phyloP scores from a whole-genome alignment of 2,797 vertebrate species.

The Prionace glauca region DNA sequence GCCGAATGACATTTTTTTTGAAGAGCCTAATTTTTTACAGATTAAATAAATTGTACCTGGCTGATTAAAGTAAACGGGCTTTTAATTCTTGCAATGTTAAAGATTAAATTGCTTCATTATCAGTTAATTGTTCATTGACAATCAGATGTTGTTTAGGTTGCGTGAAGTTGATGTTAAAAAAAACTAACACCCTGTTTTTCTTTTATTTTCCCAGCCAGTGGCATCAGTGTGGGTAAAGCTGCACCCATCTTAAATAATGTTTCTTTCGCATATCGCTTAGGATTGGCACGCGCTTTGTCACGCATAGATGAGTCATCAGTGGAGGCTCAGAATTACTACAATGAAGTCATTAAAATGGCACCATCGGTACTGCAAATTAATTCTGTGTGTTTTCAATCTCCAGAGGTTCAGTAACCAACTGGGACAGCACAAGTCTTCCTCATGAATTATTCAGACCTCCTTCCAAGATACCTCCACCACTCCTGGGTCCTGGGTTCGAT shows the following conservation, averaged over 20 bases:
- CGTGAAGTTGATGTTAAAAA: background rate
- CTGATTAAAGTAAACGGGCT: background rate
- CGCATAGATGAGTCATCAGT: slow-evolving; percentile 46
- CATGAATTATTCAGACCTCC: background rate
- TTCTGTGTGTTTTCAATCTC: background rate
- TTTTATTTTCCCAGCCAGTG: background rate
- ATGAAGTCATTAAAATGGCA: slow-evolving; percentile 56
- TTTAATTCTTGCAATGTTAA: background rate
- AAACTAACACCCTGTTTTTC: background rate
- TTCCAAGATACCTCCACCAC: background rate
- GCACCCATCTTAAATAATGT: slow-evolving; percentile 47
- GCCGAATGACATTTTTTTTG: background rate
- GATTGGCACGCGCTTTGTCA: slow-evolving; percentile 54
- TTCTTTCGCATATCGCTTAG: slow-evolving; percentile 52
- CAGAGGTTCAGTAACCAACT: background rate
- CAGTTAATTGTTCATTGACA: background rate
- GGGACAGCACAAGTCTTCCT: background rate
- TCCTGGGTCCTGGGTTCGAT: too few relatives aligned
- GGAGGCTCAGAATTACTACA: slow-evolving; percentile 51
- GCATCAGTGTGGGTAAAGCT: background rate
- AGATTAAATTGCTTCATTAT: background rate
- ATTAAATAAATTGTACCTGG: background rate
- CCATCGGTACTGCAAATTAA: slow-evolving; percentile 49
- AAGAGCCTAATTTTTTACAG: background rate
- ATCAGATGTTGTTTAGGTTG: background rate